Percentiles rank a stretch among this genome's conserved stretches.
These are phyloP conservation scores for Aromia moschata DNA, from an alignment of 2,888 invertebrate genomes.

Conservation along the genomic window DNA sequence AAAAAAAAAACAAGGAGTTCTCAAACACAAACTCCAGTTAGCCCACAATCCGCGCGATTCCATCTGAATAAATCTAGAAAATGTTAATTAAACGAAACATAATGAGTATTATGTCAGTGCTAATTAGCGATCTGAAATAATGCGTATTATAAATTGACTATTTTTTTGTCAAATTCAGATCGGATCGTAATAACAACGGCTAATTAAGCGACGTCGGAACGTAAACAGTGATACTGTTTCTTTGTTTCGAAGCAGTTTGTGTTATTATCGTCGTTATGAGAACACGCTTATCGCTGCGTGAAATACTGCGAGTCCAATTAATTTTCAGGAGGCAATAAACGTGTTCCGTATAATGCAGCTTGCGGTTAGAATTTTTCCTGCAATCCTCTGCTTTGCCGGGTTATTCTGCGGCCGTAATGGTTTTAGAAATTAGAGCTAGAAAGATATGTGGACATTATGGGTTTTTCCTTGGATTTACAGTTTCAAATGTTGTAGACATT, in stretches of 20 bases:
- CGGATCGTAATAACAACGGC: not conserved
- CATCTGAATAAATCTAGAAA: slow-evolving; percentile 2
- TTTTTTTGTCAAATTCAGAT: slow-evolving; percentile 1
- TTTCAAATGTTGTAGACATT: too few species aligned
- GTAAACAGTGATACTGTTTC: not conserved
- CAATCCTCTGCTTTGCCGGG: too few species aligned
- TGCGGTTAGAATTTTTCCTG: too few species aligned
- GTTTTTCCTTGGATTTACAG: too few species aligned
- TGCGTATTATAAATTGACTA: not conserved
- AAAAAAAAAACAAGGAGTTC: slow-evolving; percentile 4
- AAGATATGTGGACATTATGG: too few species aligned
- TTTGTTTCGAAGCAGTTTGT: not conserved
- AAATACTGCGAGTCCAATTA: not conserved
- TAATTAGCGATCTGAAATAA: slow-evolving; percentile 5
- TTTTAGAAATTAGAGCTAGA: too few species aligned
- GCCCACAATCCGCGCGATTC: not conserved
- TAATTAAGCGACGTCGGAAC: not conserved
- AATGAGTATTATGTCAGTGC: slow-evolving; percentile 8
- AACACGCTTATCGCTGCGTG: not conserved
- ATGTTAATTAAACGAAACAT: slow-evolving; percentile 7
- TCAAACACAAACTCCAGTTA: slow-evolving; percentile 1
- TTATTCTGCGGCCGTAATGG: too few species aligned
- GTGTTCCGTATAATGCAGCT: too few species aligned
- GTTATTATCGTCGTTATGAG: not conserved
- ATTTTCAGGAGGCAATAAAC: not conserved